Percentiles rank a stretch among this genome's conserved stretches.
Conservation (phyloP, 2,888 invertebrate species). For the Oligia strigilis region DNA sequence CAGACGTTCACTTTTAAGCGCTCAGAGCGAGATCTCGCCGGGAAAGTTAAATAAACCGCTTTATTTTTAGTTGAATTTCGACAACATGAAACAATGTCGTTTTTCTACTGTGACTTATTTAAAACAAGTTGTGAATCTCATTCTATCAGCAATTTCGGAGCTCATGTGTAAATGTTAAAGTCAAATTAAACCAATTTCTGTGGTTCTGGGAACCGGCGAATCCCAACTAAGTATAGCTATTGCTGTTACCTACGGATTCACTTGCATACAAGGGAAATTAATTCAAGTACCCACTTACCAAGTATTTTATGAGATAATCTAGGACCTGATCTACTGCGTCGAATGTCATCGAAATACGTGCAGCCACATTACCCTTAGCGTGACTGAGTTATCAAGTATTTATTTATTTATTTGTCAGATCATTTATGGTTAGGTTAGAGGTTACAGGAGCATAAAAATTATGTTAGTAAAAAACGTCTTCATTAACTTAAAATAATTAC, state of each 20-base stretch:
- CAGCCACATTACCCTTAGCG: neutral
- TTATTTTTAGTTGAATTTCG: slow-evolving; percentile 29
- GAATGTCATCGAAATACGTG: neutral
- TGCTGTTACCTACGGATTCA: too few relatives aligned
- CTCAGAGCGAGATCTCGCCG: slow-evolving; percentile 13
- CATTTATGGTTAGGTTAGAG: too few relatives aligned
- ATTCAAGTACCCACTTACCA: neutral
- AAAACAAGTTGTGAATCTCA: neutral
- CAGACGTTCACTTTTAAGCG: slow-evolving; percentile 31
- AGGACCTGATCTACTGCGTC: too few relatives aligned
- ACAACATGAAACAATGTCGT: slow-evolving; percentile 25
- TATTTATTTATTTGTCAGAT: too few relatives aligned
- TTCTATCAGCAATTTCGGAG: neutral
- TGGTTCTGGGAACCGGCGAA: neutral
- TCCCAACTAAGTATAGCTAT: neutral
- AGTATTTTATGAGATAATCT: neutral
- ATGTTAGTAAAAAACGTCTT: neutral
- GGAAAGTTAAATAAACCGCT: slow-evolving; percentile 23
- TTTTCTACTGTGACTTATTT: slow-evolving; percentile 18
- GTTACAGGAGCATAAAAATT: too few relatives aligned
- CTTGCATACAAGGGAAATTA: neutral
- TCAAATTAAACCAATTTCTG: neutral
- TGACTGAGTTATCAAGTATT: slow-evolving; percentile 5
- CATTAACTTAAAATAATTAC: neutral
- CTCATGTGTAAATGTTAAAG: slow-evolving; percentile 9